Base-by-base conservation (phyloP, 2,888 invertebrate species). In the Prosopocoilus inquinatus region DNA sequence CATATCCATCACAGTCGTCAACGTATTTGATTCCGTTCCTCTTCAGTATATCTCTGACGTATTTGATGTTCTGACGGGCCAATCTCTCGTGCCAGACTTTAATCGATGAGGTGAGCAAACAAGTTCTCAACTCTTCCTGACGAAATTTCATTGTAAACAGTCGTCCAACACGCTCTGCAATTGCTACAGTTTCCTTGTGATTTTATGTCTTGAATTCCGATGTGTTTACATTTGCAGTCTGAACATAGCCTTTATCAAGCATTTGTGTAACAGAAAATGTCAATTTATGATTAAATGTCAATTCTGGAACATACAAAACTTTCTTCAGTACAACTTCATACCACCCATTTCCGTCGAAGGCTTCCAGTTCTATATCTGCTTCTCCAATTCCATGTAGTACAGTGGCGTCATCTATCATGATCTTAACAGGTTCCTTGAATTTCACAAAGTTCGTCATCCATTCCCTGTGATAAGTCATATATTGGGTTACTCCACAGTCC, bases 401-500 rank as follows among this genome's bases (percentile, higher is more conserved):
- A n/a, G 65, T 60, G 44, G 63, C 50, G 57, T 65, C 59, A 53
- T 46, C 51, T 9, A 55, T 50, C 5, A 51, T 2, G 13, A 55
- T 46, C 2, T 15, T 45, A 12, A 34, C 15, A 2, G n/a, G 9
- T 12, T 36, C 13, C 2, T 15, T 13, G 13, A 55, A 32, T 16
- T 46, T 36, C 36, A 35, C 47, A 39, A 46, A 58, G 36, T 64
- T 54, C 3, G 39, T 58, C 41, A 67, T 39, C 62, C 62, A 67
- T 4, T 64, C 57, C 38, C 39, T 50, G 44, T 54, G 53, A 3
- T 47, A 61, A 11, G 64, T 65, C 66, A 68, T 63, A 48, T 66
- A 64, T 39, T 66, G 67, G 20, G 65, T 64, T 9, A 64, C 65
- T 41, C 60, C 64, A 55, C 66, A 59, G 52, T 67, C 64, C 59